phyloP scores from a whole-genome alignment of 2,113 vertebrate genomes.

The Saccopteryx bilineata region DNA sequence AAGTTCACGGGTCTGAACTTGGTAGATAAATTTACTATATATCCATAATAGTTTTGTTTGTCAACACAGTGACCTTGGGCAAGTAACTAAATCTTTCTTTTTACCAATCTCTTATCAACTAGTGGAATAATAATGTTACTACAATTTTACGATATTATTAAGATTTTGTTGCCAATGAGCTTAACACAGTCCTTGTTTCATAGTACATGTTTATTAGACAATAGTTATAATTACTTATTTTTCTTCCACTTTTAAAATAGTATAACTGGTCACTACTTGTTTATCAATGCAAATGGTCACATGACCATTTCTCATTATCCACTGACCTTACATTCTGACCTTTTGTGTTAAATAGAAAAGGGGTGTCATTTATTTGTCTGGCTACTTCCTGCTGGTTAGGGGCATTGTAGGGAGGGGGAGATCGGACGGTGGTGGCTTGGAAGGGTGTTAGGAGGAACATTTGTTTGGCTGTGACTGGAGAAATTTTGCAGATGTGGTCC shows the following conservation, averaged over 20 bases:
- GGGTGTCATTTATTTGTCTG: no score
- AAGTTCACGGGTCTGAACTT: no score
- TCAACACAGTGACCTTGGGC: neutral
- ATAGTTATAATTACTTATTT: constrained; percentile 19
- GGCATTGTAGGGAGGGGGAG: no score
- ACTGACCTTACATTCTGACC: no score
- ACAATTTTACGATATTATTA: neutral
- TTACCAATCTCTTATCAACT: neutral
- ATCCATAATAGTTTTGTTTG: neutral
- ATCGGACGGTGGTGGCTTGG: no score
- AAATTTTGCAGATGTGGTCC: no score
- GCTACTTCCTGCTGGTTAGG: no score
- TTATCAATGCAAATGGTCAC: neutral
- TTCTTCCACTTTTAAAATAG: neutral
- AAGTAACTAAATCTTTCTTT: neutral
- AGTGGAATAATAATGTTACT: neutral
- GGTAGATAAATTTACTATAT: neutral
- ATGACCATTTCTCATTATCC: no score
- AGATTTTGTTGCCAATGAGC: neutral
- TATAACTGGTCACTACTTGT: neutral
- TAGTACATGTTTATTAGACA: neutral
- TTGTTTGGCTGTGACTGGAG: no score
- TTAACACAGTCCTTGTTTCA: neutral
- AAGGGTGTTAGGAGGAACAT: no score
- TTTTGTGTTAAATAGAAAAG: no score